phyloP scores from a whole-genome alignment of 1,140 invertebrate genomes.

The Lutraria rhynchaena region DNA sequence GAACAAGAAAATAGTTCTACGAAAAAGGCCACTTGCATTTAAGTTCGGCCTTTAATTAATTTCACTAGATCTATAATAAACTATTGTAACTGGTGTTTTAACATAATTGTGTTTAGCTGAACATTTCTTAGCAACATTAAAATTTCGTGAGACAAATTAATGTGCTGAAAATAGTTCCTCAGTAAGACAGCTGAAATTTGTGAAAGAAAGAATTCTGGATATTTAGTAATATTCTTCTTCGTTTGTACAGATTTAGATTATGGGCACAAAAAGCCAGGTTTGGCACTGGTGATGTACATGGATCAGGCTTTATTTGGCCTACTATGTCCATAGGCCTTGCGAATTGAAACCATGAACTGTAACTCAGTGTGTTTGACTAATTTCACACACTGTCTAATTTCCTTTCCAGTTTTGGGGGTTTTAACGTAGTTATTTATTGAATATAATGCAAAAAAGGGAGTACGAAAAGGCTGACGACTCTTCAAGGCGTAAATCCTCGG shows the following conservation, averaged over 20 bases:
- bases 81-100: conserved; percentile 2
- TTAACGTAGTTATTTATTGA: conserved; percentile 24
- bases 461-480: conserved; percentile 72
- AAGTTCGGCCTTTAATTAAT: not conserved
- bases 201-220: conserved; percentile 32
- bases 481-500: conserved; percentile 71
- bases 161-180: conserved; percentile 51
- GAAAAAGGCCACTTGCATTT: not conserved
- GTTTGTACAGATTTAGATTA: conserved; percentile 2
- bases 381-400: conserved; percentile 26
- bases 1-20: conserved; percentile 32
- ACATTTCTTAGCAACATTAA: not conserved
- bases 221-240: not conserved
- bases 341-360: conserved; percentile 45
- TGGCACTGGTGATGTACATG: conserved; percentile 23
- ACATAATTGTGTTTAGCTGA: not conserved
- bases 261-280: conserved; percentile 23
- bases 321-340: not conserved
- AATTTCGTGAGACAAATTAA: conserved; percentile 3
- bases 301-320: not conserved
- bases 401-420: conserved; percentile 14
- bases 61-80: not conserved
- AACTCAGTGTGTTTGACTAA: conserved; percentile 35
- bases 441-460: conserved; percentile 73
- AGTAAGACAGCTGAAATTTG: conserved; percentile 37